A percentile compares a stretch with the other conserved stretches of the same genome.
phyloP scores from a whole-genome alignment of 2,888 invertebrate species.

The Ichneumoninae sp. region DNA sequence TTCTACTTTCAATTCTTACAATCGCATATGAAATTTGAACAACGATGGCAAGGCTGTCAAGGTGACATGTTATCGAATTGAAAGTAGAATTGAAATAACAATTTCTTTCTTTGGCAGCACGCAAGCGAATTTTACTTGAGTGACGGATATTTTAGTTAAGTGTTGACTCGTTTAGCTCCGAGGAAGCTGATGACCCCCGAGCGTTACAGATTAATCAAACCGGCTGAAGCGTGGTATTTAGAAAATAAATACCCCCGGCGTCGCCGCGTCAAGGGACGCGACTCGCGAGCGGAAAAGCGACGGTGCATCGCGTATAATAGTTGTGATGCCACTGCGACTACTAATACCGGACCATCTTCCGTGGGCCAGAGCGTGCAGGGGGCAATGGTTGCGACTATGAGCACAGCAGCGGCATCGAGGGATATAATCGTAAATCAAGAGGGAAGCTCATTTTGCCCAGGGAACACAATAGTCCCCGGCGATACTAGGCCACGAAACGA shows the following conservation, averaged over 20 bases:
- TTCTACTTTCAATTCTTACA: no score
- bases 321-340: not conserved
- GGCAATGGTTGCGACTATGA: slow-evolving; percentile 24
- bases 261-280: not conserved
- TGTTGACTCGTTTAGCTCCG: not conserved
- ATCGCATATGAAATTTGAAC: no score
- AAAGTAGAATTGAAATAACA: no score
- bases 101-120: no score
- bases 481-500: slow-evolving; percentile 70
- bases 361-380: slow-evolving; percentile 7
- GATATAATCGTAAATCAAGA: slow-evolving; percentile 70
- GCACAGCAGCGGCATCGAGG: slow-evolving; percentile 41
- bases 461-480: slow-evolving; percentile 77
- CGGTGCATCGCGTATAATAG: not conserved
- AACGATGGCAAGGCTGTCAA: not conserved
- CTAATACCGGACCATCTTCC: slow-evolving; percentile 27
- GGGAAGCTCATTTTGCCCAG: slow-evolving; percentile 77
- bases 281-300: not conserved
- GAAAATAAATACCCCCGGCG: not conserved
- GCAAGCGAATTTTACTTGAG: no score
- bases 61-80: not conserved
- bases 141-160: no score
- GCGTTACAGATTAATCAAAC: not conserved
- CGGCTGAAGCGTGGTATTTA: not conserved
- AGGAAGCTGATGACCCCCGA: not conserved